Conservation (phyloP, 2,888 invertebrate genomes). For the Drosophila austrosaltans region DNA sequence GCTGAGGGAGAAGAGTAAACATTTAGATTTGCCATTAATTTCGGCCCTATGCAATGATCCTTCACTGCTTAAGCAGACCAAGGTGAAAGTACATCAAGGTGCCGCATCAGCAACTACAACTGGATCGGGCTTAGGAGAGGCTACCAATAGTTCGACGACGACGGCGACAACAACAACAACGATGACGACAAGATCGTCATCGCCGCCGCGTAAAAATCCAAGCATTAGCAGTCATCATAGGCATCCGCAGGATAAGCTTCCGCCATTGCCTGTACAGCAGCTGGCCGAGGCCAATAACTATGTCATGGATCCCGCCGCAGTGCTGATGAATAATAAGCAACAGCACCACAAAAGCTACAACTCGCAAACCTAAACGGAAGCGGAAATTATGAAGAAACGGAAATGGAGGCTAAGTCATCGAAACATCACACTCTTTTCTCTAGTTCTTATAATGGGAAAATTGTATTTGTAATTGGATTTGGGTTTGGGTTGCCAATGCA, state of each 20-base stretch:
- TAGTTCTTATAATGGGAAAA: constrained; percentile 26
- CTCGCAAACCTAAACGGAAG: constrained; percentile 72
- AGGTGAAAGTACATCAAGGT: constrained; percentile 89
- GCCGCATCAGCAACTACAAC: constrained; percentile 30
- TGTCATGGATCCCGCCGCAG: constrained; percentile 84
- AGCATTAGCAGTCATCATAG: constrained; percentile 86
- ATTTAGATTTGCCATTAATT: constrained; percentile 95
- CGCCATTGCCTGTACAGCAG: constrained; percentile 86
- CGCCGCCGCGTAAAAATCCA: constrained; percentile 84
- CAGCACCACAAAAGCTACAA: constrained; percentile 82
- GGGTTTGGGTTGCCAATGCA: constrained; percentile 52
- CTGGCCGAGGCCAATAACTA: constrained; percentile 89
- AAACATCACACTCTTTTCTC: constrained; percentile 46
- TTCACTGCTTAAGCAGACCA: constrained; percentile 93
- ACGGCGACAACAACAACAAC: constrained; percentile 18
- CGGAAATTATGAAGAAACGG: constrained; percentile 8
- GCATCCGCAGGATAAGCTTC: constrained; percentile 91
- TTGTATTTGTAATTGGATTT: constrained; percentile 25
- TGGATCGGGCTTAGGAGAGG: constrained; percentile 18
- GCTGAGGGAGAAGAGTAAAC: constrained; percentile 93
- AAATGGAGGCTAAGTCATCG: constrained; percentile 22
- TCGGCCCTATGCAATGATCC: constrained; percentile 97
- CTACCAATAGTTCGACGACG: constrained; percentile 45
- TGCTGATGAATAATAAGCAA: constrained; percentile 80
- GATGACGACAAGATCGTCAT: constrained; percentile 36